Conservation (phyloP, 2,888 invertebrate genomes). For the Spisula solida region DNA sequence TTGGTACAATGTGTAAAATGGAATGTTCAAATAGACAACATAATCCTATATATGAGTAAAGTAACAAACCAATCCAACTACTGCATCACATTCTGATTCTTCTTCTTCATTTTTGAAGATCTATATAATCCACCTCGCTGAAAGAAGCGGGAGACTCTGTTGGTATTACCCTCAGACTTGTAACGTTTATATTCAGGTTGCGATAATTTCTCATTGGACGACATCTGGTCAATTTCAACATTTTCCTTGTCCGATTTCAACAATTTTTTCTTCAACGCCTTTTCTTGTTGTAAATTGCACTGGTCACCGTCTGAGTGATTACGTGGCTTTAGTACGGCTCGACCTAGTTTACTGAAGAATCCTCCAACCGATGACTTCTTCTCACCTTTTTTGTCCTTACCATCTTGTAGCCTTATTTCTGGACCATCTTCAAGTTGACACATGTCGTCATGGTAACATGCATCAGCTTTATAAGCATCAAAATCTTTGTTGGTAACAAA, state of each 20-base stretch:
- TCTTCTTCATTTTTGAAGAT: slow-evolving; percentile 69
- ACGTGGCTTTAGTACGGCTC: slow-evolving; percentile 79
- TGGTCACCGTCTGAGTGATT: slow-evolving; percentile 73
- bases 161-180: slow-evolving; percentile 53
- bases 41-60: background rate
- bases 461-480: slow-evolving; percentile 41
- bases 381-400: slow-evolving; percentile 67
- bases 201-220: slow-evolving; percentile 39
- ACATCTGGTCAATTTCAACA: slow-evolving; percentile 37
- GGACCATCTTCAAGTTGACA: slow-evolving; percentile 76
- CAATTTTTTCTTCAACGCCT: slow-evolving; percentile 41
- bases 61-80: background rate
- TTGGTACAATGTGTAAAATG: too few relatives aligned
- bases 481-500: slow-evolving; percentile 72
- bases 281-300: background rate
- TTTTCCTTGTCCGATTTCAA: slow-evolving; percentile 64
- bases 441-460: slow-evolving; percentile 49
- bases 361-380: slow-evolving; percentile 78
- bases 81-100: slow-evolving; percentile 49
- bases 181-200: slow-evolving; percentile 50
- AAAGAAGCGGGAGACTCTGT: slow-evolving; percentile 65
- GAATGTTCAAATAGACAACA: too few relatives aligned
- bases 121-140: slow-evolving; percentile 68
- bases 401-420: slow-evolving; percentile 70
- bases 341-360: slow-evolving; percentile 80